Conservation (phyloP, 1,140 invertebrate species). For the Acyrthosiphon pisum region DNA sequence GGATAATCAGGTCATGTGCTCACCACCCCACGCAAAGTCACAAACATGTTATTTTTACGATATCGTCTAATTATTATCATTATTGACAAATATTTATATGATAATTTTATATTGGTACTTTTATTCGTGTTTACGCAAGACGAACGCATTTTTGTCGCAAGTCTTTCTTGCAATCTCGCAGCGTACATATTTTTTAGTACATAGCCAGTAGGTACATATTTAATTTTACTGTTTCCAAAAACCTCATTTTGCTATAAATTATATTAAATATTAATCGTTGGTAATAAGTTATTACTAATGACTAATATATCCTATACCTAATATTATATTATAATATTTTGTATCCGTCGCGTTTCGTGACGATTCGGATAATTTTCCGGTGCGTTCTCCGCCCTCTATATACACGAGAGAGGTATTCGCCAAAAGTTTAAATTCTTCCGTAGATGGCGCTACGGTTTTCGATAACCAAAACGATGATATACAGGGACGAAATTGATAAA, state of each 20-base stretch:
- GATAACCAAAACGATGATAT: background rate
- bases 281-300: background rate
- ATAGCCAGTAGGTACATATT: no score
- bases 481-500: background rate
- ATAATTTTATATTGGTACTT: no score
- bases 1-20: no score
- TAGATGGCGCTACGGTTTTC: slow-evolving; percentile 33
- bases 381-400: slow-evolving; percentile 10
- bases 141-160: background rate
- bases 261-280: no score
- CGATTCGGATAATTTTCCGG: background rate
- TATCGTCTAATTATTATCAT: no score
- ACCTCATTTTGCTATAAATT: background rate
- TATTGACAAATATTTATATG: no score
- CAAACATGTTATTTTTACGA: no score
- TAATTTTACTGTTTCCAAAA: background rate
- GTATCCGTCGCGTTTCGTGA: background rate
- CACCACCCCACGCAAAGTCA: no score
- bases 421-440: background rate
- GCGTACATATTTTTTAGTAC: background rate
- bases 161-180: background rate
- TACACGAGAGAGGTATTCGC: background rate
- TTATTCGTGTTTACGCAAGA: no score
- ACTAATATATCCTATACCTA: background rate
- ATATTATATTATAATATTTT: background rate